Percentiles rank a stretch among this genome's conserved stretches.
Conservation (phyloP, 2,888 invertebrate species). For the Drosophila pseudotalamancana region DNA sequence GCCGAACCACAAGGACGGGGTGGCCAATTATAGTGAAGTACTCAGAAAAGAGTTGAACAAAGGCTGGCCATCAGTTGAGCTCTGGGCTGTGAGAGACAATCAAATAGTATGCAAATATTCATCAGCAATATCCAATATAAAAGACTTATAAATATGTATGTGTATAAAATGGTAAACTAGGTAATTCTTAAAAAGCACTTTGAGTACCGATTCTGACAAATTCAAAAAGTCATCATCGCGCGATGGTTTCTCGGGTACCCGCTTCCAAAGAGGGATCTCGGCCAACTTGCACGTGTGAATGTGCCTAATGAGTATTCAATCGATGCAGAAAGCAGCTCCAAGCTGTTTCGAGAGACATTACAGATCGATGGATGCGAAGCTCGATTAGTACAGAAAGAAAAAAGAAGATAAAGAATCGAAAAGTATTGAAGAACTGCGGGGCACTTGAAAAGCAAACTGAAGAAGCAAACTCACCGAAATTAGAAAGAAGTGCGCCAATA, state of each 20-base stretch:
- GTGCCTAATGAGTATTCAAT: conserved; percentile 79
- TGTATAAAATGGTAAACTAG: conserved; percentile 14
- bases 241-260: conserved; percentile 25
- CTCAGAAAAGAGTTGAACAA: neutral
- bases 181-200: conserved; percentile 51
- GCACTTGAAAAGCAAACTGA: conserved; percentile 56
- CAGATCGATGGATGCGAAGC: conserved; percentile 60
- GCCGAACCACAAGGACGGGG: conserved; percentile 24
- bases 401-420: conserved; percentile 20
- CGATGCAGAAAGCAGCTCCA: conserved; percentile 58
- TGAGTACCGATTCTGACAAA: conserved; percentile 46
- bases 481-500: conserved; percentile 73
- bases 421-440: conserved; percentile 65
- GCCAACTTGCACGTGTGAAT: conserved; percentile 56
- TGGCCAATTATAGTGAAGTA: conserved; percentile 20
- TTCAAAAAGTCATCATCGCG: conserved; percentile 75
- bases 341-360: conserved; percentile 63
- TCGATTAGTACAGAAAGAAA: conserved; percentile 58
- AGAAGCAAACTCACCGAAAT: conserved; percentile 57
- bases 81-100: conserved; percentile 1
- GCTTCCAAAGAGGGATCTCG: conserved; percentile 31
- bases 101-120: conserved; percentile 8
- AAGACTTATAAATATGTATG: conserved; percentile 15
- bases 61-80: conserved; percentile 2
- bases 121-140: conserved; percentile 15